These are phyloP conservation scores for Apis laboriosa DNA, from an alignment of 1,140 invertebrate species.

Conservation along the genomic window DNA sequence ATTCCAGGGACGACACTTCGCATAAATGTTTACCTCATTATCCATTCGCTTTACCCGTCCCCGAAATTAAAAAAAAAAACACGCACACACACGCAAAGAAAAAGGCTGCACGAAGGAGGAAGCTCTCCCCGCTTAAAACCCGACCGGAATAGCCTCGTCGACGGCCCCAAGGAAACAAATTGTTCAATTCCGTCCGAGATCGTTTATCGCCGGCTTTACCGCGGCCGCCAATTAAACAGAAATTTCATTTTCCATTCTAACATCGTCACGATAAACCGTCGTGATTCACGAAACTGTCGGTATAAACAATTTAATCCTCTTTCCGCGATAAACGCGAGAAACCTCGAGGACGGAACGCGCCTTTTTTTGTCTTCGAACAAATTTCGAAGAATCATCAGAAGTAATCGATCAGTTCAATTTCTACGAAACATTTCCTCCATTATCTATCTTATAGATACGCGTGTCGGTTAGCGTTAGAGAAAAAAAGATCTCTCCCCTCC, in stretches of 20 bases:
- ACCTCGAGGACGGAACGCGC: not conserved
- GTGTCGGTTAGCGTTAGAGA: not conserved
- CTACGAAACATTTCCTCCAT: slow-evolving; percentile 10
- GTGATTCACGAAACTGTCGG: not conserved
- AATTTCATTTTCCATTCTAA: not conserved
- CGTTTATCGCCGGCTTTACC: not conserved
- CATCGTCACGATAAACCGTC: slow-evolving; percentile 8
- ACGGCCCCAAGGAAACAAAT: not conserved
- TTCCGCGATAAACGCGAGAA: slow-evolving; percentile 6
- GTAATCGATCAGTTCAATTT: slow-evolving; percentile 29
- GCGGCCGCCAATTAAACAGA: not conserved
- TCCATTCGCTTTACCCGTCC: no score
- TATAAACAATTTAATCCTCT: slow-evolving; percentile 25
- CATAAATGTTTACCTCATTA: not conserved
- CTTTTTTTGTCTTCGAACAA: slow-evolving; percentile 22
- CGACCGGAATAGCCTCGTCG: not conserved
- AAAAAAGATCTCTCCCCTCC: not conserved
- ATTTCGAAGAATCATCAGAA: slow-evolving; percentile 40
- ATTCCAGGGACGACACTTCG: not conserved
- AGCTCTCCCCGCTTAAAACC: not conserved
- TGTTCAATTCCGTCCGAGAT: not conserved
- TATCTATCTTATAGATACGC: slow-evolving; percentile 23
- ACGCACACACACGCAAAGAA: no score
- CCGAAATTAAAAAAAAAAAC: not conserved
- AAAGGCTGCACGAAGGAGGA: no score